Evolutionary conservation across 2,113 vertebrate genomes (phyloP), one percentile per base, ranked within the genome.

Genomic region (Onychorhynchus coronatus): DNA sequence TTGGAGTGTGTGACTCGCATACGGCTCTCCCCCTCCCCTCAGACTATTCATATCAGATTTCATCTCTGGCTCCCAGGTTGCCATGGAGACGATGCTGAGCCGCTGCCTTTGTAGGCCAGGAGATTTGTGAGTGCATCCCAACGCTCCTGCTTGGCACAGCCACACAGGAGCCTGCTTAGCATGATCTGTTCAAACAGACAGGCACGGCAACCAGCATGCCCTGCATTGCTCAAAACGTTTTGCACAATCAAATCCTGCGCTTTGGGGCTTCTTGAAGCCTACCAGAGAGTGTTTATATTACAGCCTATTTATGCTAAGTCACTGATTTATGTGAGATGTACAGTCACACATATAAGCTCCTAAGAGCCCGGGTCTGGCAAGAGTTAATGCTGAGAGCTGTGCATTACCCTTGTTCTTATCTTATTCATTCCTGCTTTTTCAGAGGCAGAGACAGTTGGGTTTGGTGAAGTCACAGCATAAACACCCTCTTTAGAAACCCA

Each of bases 21-120:
- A 89, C 81, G 7, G 93, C 87, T 92, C 75, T 47, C 78, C 93
- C 83, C 56, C 78, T 92, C 83, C 56, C 8, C 55, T 25, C 16
- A 94, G 81, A 62, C 77, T 82, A 63, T 83, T 91, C 91, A 84
- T 84, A 95, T 96, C 94, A 84, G 75, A 91, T 97, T 96, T 98
- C 95, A 96, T 96, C 93, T 97, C 95, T 97, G 85, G 84, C 94
- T 96, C 65, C 85, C 31, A 33, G 68, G 96, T 98, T 98, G 94
- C 95, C 84, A 97, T 97, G 97, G 97, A 92, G 97, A 97, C 91
- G 53, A 82, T 56, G 88, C 79, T 80, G 95, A 96, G 94, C 72
- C n/a, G 35, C 76, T 94, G 89, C 95, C 85, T 96, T 94, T 94
- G 87, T 62, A 89, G 89, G 87, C 73, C 71, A 70, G 84, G 85